These are phyloP conservation scores for Heterohyrax brucei DNA, from an alignment of 2,797 vertebrate species.

Conservation along the genomic window DNA sequence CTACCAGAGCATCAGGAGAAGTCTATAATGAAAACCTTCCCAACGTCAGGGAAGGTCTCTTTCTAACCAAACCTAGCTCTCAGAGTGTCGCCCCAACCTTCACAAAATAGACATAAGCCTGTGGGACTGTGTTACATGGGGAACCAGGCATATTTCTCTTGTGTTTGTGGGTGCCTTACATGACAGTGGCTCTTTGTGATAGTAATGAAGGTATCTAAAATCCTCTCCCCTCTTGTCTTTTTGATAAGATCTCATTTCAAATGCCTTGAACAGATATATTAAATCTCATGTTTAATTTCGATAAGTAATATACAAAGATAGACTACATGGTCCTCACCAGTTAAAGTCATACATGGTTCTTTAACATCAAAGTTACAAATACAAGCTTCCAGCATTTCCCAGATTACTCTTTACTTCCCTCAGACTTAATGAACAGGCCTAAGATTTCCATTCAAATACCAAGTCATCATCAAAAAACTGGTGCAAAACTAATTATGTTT, in stretches of 20 bases:
- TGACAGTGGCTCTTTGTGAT: neutral
- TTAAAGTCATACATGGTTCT: neutral
- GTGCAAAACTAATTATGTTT: slow-evolving; percentile 46
- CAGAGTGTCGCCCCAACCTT: neutral
- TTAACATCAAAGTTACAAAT: neutral
- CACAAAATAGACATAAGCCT: neutral
- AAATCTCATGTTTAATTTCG: slow-evolving; percentile 26
- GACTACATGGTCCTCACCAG: neutral
- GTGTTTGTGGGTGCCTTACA: neutral
- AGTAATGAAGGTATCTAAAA: neutral
- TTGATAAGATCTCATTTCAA: slow-evolving; percentile 1
- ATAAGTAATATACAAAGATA: neutral
- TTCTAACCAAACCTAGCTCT: neutral
- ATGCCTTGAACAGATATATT: neutral
- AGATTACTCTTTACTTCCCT: neutral
- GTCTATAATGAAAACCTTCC: neutral
- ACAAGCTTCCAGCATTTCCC: neutral
- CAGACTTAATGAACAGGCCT: neutral
- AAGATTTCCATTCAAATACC: slow-evolving; percentile 10
- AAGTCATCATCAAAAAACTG: neutral
- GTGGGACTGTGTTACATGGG: neutral
- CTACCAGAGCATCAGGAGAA: neutral
- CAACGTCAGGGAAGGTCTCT: neutral
- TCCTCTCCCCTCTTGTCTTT: neutral
- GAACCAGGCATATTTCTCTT: neutral